Percentiles rank a stretch among this genome's conserved stretches.
Evolutionary conservation across 2,797 vertebrate genomes (phyloP).

Genomic region (Lophotriccus pileatus): DNA sequence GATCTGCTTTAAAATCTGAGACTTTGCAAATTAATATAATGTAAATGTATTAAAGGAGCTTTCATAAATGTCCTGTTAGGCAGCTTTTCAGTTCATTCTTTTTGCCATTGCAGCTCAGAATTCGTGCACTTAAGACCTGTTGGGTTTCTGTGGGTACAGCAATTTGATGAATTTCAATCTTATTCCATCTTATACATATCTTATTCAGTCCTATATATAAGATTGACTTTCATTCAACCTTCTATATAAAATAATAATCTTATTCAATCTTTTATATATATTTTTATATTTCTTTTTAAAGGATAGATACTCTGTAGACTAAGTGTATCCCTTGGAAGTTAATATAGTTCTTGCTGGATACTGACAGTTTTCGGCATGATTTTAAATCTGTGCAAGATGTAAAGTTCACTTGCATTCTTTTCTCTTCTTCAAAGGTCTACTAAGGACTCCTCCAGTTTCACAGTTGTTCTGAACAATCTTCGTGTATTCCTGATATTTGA

Average conservation of each 20-base stretch:
- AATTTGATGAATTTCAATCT: not conserved
- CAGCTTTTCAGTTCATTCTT: not conserved
- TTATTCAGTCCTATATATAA: not conserved
- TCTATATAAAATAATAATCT: no score
- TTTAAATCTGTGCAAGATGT: not conserved
- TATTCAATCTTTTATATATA: not conserved
- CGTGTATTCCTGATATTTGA: conserved; percentile 96
- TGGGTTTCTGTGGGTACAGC: not conserved
- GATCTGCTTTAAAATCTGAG: not conserved
- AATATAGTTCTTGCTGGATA: not conserved
- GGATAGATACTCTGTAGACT: not conserved
- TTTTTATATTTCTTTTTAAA: not conserved
- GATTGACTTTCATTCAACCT: no score
- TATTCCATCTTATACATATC: not conserved
- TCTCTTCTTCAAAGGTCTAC: conserved; percentile 81
- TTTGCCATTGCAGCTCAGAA: not conserved
- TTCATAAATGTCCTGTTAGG: not conserved
- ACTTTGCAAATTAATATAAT: not conserved
- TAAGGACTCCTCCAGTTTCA: conserved; percentile 92
- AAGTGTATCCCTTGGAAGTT: not conserved
- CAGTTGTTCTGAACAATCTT: conserved; percentile 94
- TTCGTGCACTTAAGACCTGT: not conserved
- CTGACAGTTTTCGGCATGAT: not conserved
- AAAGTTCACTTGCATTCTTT: not conserved
- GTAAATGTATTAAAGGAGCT: not conserved